phyloP scores from a whole-genome alignment of 2,888 invertebrate species.

The Sphaeridia pumilis region DNA sequence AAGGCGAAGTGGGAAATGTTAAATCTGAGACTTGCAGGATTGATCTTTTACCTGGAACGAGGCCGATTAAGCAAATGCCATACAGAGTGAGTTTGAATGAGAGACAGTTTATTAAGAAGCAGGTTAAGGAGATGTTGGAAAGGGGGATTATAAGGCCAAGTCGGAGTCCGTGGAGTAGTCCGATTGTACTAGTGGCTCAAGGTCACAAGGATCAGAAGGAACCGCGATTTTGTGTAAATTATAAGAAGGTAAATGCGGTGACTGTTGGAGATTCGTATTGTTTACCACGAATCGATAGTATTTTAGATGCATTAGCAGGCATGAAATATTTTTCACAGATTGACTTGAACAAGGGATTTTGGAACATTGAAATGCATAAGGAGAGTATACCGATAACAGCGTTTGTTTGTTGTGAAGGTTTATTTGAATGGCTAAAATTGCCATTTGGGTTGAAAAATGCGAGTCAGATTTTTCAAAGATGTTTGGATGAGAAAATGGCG shows the following conservation, averaged over 20 bases:
- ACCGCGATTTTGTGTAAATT: not conserved
- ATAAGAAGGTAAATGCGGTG: not conserved
- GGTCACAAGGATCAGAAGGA: constrained; percentile 3
- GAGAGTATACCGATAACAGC: constrained; percentile 1
- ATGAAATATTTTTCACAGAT: not conserved
- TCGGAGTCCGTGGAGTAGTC: constrained; percentile 1
- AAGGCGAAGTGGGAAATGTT: constrained; percentile 5
- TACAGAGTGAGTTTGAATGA: not conserved
- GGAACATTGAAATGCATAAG: constrained; percentile 21
- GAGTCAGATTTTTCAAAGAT: constrained; percentile 1
- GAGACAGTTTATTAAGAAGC: not conserved
- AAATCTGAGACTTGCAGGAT: not conserved
- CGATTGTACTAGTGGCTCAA: not conserved
- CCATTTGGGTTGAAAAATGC: constrained; percentile 4
- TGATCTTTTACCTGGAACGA: constrained; percentile 1
- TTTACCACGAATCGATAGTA: not conserved
- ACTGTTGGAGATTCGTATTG: not conserved
- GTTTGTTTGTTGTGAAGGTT: not conserved
- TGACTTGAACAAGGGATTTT: constrained; percentile 22
- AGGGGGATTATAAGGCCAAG: not conserved
- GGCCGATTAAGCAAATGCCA: not conserved
- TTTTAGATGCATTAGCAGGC: not conserved
- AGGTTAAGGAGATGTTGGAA: constrained; percentile 3
- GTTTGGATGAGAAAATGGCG: not conserved
- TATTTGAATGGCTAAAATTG: not conserved